A percentile compares a stretch with the other conserved stretches of the same genome.
Evolutionary conservation across 2,113 vertebrate species (phyloP).

Genomic region (Bucco capensis): DNA sequence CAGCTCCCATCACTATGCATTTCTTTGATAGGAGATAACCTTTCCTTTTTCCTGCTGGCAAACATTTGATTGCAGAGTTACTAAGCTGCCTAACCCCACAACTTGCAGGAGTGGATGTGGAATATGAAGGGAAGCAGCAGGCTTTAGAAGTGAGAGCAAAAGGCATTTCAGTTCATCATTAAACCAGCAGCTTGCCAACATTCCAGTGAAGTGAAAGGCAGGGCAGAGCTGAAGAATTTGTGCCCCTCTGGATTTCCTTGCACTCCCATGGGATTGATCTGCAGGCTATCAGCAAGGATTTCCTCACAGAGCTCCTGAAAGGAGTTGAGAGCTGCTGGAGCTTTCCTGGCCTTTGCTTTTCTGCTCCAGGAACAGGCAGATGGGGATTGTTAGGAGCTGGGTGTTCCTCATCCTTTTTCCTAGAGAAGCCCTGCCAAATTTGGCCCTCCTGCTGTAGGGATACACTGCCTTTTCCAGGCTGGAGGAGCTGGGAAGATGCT

Average conservation of each 20-base stretch:
- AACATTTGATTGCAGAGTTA: conserved; percentile 57
- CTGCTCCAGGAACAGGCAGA: not conserved
- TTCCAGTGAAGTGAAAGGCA: not conserved
- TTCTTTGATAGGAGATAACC: conserved; percentile 48
- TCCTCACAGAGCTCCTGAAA: not conserved
- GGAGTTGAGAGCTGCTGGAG: not conserved
- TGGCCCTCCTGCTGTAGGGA: not conserved
- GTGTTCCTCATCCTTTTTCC: conserved; percentile 35
- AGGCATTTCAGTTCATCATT: conserved; percentile 31
- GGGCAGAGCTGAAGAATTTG: not conserved
- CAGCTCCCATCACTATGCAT: conserved; percentile 16
- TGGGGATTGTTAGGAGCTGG: conserved; percentile 1
- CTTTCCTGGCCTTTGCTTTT: not conserved
- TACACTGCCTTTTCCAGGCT: not conserved
- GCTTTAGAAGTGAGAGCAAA: conserved; percentile 24
- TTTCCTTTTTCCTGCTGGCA: conserved; percentile 28
- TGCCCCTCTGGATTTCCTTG: conserved; percentile 1
- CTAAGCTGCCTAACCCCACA: conserved; percentile 39
- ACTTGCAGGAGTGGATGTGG: not conserved
- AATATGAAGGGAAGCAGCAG: conserved; percentile 36
- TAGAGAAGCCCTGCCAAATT: conserved; percentile 22
- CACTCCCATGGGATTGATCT: not conserved
- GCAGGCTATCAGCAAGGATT: not conserved
- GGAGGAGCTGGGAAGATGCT: not conserved
- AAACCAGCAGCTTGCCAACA: conserved; percentile 24